A percentile compares a stretch with the other conserved stretches of the same genome.
Evolutionary conservation across 2,888 invertebrate genomes (phyloP).

Genomic region (Dexiosoma caninum): DNA sequence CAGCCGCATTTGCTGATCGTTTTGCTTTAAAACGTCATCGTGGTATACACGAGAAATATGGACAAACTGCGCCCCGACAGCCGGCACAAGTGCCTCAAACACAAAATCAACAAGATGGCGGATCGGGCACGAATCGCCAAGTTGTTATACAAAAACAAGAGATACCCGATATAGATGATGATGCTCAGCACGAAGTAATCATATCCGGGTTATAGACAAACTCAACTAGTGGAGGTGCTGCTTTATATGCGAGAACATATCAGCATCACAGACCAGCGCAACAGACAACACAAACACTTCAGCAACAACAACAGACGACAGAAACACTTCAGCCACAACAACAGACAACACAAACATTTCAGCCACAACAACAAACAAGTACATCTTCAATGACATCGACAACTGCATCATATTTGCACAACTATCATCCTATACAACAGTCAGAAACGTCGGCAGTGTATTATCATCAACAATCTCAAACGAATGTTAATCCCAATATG

Average conservation of each 20-base stretch:
- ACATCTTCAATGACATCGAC: constrained; percentile 61
- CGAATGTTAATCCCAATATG: constrained; percentile 42
- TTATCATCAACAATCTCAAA: constrained; percentile 30
- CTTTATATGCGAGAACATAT: constrained; percentile 55
- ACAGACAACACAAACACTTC: constrained; percentile 9
- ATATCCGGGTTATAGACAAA: constrained; percentile 77
- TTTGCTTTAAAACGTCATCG: constrained; percentile 91
- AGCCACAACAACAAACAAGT: constrained; percentile 45
- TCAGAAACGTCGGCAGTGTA: constrained; percentile 34
- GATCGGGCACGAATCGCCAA: constrained; percentile 65
- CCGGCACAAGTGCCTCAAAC: constrained; percentile 70
- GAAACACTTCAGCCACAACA: constrained; percentile 39
- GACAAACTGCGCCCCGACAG: constrained; percentile 79
- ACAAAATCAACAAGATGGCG: constrained; percentile 58
- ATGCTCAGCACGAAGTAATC: constrained; percentile 76
- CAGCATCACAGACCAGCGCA: constrained; percentile 34
- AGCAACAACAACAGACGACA: constrained; percentile 18
- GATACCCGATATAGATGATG: constrained; percentile 77
- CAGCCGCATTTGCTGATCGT: constrained; percentile 91
- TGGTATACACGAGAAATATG: constrained; percentile 93
- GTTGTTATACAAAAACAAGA: constrained; percentile 77
- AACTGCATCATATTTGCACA: constrained; percentile 55
- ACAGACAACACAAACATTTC: constrained; percentile 2
- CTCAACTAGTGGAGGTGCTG: constrained; percentile 63
- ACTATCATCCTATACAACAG: constrained; percentile 56